Evolutionary conservation across 2,888 invertebrate species (phyloP), one percentile per base, ranked within the genome.

Genomic region (Bembecia ichneumoniformis): DNA sequence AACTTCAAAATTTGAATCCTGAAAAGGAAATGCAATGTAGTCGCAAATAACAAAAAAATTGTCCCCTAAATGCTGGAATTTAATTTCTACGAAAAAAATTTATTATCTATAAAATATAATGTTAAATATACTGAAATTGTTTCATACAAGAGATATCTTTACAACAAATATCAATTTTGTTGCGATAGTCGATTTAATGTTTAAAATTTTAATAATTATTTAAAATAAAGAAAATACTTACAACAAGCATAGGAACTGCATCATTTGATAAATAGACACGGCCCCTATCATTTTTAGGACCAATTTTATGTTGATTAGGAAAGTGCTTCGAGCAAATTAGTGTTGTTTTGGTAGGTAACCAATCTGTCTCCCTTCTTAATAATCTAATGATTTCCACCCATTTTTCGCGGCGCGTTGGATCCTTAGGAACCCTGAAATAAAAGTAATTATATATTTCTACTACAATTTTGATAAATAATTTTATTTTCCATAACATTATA

Each of bases 371-470:
- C 17, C 50, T 50, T 11, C 52, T 49, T 49, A 52, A 45, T 36
- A 52, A 16, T 45, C 48, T 49, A 16, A 52, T 49, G 45, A 40
- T 34, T 34, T 45, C 49, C 15, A 47, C 49, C 52, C 52, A 52
- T 34, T 49, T 40, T 20, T 52, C 50, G 46, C 40, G 48, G 40
- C 52, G 52, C 48, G 50, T 50, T 15, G 50, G 36, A 48, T 50
- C 48, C 50, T 52, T 50, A 17, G 50, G 52, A 48, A 52, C 48
- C 35, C 52, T 52, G 43, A 35, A 52, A 52, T 48, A 28, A 9
- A 51, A 48, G 36, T 40, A 46, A 47, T 7, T 35, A 11, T 43
- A 16, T 13, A 45, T 35, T 44, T 35, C 35, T 35, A 35, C 35
- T 35, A 35, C 35, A 35, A 1, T 35, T 1, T 10, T 11, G 7